Conservation (phyloP, 2,113 vertebrate species). For the Pelodiscus sinensis region DNA sequence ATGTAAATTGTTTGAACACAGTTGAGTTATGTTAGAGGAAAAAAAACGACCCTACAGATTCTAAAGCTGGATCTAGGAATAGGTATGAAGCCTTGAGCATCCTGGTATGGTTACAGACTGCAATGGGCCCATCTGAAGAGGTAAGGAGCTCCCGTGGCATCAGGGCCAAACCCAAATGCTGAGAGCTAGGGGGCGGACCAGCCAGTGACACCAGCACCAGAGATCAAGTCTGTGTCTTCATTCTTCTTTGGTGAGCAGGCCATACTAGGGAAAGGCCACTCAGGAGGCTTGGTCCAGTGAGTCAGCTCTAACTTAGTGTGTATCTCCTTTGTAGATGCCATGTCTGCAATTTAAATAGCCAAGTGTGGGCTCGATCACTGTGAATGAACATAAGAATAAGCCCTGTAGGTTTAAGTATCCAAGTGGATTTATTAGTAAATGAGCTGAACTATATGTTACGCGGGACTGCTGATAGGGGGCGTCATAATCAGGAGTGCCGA, state of each 20-base stretch:
- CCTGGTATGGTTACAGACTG: not conserved
- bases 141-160: not conserved
- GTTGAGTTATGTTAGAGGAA: not conserved
- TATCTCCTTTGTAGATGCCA: not conserved
- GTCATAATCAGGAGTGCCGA: too few relatives aligned
- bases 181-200: not conserved
- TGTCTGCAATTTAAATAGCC: not conserved
- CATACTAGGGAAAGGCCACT: not conserved
- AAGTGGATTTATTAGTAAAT: not conserved
- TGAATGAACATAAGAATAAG: not conserved
- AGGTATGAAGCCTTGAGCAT: not conserved
- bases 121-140: not conserved
- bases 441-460: not conserved
- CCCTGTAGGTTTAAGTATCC: not conserved
- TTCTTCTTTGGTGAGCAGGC: not conserved
- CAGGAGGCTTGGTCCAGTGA: not conserved
- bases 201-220: accelerated
- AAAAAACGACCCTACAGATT: not conserved
- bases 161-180: not conserved
- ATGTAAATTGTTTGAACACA: not conserved
- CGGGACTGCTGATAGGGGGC: too few relatives aligned
- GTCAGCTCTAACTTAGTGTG: not conserved
- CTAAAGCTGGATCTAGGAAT: not conserved
- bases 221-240: not conserved
- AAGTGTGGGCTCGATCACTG: not conserved